These are phyloP conservation scores for Tetramorium simillimum DNA, from an alignment of 1,140 invertebrate genomes.

Conservation along the genomic window DNA sequence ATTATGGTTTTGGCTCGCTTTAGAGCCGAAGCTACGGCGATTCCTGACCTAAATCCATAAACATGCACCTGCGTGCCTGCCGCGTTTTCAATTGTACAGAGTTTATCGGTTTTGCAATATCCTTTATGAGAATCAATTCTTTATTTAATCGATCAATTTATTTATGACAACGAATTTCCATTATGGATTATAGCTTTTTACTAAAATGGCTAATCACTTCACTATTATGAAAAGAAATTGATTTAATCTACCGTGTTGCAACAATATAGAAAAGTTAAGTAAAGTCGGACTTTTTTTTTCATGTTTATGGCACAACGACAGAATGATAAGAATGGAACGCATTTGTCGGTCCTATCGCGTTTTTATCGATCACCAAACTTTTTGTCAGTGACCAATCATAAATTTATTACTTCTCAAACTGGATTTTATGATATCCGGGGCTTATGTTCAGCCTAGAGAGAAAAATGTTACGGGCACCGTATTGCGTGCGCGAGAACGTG, in stretches of 20 bases:
- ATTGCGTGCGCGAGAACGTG: slow-evolving; percentile 50
- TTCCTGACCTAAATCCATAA: slow-evolving; percentile 65
- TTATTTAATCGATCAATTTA: background rate
- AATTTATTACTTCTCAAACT: slow-evolving; percentile 43
- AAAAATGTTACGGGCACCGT: background rate
- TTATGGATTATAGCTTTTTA: slow-evolving; percentile 23
- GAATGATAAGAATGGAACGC: slow-evolving; percentile 1
- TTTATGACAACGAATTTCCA: background rate
- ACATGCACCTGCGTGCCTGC: slow-evolving; percentile 49
- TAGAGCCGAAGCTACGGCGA: slow-evolving; percentile 50
- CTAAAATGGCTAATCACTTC: background rate
- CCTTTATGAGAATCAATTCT: background rate
- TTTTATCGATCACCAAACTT: slow-evolving; percentile 10
- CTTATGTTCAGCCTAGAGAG: background rate
- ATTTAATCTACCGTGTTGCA: slow-evolving; percentile 7
- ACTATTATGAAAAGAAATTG: background rate
- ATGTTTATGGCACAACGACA: background rate
- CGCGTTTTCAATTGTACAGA: slow-evolving; percentile 39
- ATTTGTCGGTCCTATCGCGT: background rate
- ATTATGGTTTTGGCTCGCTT: slow-evolving; percentile 63
- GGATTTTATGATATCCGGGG: slow-evolving; percentile 7
- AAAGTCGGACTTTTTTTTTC: background rate
- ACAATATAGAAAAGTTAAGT: slow-evolving; percentile 3
- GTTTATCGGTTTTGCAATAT: slow-evolving; percentile 8
- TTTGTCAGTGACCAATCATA: slow-evolving; percentile 5